Evolutionary conservation across 2,797 vertebrate genomes (phyloP), one percentile per base, ranked within the genome.

Genomic region (Alca torda): DNA sequence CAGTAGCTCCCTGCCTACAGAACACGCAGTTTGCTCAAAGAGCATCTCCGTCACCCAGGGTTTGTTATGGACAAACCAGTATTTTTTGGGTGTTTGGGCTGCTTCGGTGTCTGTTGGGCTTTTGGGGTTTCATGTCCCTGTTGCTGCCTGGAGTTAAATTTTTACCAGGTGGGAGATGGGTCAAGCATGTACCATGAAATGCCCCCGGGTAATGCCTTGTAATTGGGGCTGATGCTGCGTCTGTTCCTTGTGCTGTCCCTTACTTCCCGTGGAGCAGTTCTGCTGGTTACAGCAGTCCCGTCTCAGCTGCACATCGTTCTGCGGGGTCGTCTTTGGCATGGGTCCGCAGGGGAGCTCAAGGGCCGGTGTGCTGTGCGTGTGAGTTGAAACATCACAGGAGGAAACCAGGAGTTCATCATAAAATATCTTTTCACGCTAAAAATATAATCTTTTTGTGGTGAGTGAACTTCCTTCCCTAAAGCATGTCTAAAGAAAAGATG

Each of bases 111-210:
- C 56, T 56, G 33, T 28, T 68, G 59, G 57, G 35, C 51, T 63
- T 74, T 61, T 15, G 69, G 50, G 33, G 43, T 54, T 87, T 81
- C 11, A 4, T 10, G 5, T 18, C 83, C 41, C 64, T 74, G 9
- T 37, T 88, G 7, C 20, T 80, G 18, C 76, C 74, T 84, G 53
- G 70, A 59, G 39, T 59, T 77, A 24, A 37, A 57, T 41, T 70
- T 81, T 81, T 59, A 65, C 19, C 28, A 15, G 39, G 64, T 8
- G 2, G 41, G 28, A 26, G n/a, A 37, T 3, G 9, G 41, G 30
- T 26, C 37, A 37, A 31, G 30, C 24, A 4, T 0, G 6, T 28
- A 35, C 39, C 25, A 2, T 1, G 21, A 19, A 11, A 16, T 2
- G 9, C 14, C 53, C 45, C 12, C 5, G 3, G 33, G 10, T 35